Base-by-base conservation (phyloP, 2,797 vertebrate genomes). In the Falco biarmicus region DNA sequence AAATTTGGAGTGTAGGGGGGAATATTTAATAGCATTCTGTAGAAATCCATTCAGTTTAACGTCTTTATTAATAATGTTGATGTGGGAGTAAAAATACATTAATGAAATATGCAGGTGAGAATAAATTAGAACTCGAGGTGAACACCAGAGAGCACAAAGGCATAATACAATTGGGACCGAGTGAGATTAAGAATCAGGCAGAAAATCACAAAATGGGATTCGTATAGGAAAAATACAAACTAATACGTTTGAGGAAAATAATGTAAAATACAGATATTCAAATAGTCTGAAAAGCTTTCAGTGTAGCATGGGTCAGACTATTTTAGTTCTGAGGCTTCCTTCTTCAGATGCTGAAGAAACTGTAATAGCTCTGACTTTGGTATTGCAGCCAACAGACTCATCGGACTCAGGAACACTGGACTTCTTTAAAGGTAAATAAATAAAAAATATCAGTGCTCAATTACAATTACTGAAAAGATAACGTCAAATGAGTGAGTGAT, bases 91-190 rank as follows among this genome's bases (percentile, higher is more conserved):
- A 97, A 97, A 97, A 89, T 93, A 95, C 6, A 1, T 89, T 96
- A 97, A 97, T 95, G 94, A 97, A 96, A 96, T 95, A 87, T 90
- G 90, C 87, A 95, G 92, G 96, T 96, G 93, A 97, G 91, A 96
- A 89, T 95, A 97, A 96, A 97, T 97, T 96, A 96, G 93, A 96
- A 95, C 45, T 79, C 77, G 73, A 95, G 88, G 88, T 96, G 95
- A 97, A 82, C 89, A 92, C 68, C 34, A 78, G 93, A 93, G 82
- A 96, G 79, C 76, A 90, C 60, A 91, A 93, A 95, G 84, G 79
- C 81, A 75, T 95, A 86, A 95, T 79, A 95, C 92, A 96, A 94
- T 95, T 80, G 91, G 66, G 84, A 87, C n/a, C 15, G 3, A 87
- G 56, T 66, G 65, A 97, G 93, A 96, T 90, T 88, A 90, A 90